Evolutionary conservation across 1,140 invertebrate species (phyloP), one percentile per base, ranked within the genome.

Genomic region (Stegodyphus dumicola): DNA sequence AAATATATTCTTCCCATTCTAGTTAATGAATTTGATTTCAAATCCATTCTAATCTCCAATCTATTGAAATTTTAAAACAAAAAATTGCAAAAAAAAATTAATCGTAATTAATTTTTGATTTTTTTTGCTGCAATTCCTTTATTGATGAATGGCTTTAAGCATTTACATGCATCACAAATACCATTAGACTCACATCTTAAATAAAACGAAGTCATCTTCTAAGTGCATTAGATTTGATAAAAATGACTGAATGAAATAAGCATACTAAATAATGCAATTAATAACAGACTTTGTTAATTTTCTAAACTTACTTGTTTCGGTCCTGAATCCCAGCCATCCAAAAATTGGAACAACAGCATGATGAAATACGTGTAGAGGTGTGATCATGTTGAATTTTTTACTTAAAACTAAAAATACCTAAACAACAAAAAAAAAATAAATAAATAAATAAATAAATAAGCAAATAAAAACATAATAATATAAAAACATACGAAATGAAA

Each of bases 351-450:
- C 87, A 18, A 88, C 67, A 74, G 91, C 90, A 87, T 92, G 91
- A 88, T 92, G 92, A 85, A 91, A 92, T 6, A 92, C 90, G 86
- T 92, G 91, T 15, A 92, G 89, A 85, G 91, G 90, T 67, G 90
- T 90, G 51, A 92, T 88, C 86, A 92, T 91, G 33, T 33, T 33
- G 33, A 33, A 33, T 87, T 92, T 92, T 89, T 92, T 92, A 49
- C 90, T 89, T 53, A 92, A 80, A 54, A 92, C 89, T 88, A 92
- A 91, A 87, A 92, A 92, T 15, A 92, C 53, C 54, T 85, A 6
- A 48, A 70, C 17, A 17, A 77, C n/a, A n/a, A n/a, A n/a, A n/a
- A n/a, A 33, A 69, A 69, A 69, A 15, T 7, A 69, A 69, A n/a
- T n/a, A n/a, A n/a, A n/a, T n/a, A n/a, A n/a, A n/a, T n/a, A n/a